phyloP scores from a whole-genome alignment of 2,888 invertebrate species.

The Drosophila merina region DNA sequence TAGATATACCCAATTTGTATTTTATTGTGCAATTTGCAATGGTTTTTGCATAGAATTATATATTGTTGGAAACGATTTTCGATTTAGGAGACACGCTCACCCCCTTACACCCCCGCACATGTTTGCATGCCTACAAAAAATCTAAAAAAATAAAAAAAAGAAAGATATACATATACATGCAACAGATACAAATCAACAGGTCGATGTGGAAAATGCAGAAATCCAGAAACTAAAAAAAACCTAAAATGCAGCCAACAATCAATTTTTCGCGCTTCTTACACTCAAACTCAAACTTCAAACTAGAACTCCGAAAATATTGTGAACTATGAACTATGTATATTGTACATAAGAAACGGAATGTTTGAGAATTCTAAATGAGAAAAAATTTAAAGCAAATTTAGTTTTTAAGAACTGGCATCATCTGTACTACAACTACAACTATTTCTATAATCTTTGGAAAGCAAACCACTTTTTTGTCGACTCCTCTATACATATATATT shows the following conservation, averaged over 20 bases:
- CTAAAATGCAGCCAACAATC: slow-evolving; percentile 68
- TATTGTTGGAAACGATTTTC: slow-evolving; percentile 36
- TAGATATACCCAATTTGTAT: background rate
- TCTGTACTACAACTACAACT: slow-evolving; percentile 1
- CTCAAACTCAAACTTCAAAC: slow-evolving; percentile 32
- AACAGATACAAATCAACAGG: slow-evolving; percentile 45
- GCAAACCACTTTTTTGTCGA: background rate
- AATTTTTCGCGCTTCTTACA: slow-evolving; percentile 68
- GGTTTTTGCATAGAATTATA: slow-evolving; percentile 30
- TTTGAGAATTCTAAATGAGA: background rate
- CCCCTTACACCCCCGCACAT: slow-evolving; percentile 7
- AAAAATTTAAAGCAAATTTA: background rate
- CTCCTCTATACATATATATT: slow-evolving; percentile 5
- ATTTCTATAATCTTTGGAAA: slow-evolving; percentile 7
- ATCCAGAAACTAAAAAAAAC: slow-evolving; percentile 1
- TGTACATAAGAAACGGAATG: slow-evolving; percentile 19
- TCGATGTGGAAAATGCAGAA: slow-evolving; percentile 15
- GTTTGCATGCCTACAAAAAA: slow-evolving; percentile 26
- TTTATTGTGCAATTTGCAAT: slow-evolving; percentile 52
- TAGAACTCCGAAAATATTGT: slow-evolving; percentile 28
- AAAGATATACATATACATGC: slow-evolving; percentile 38
- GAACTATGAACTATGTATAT: slow-evolving; percentile 6
- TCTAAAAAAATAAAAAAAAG: background rate
- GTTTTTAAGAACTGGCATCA: background rate
- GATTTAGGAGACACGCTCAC: slow-evolving; percentile 22